Conservation (phyloP, 2,113 vertebrate species). For the Ceratotherium simum region DNA sequence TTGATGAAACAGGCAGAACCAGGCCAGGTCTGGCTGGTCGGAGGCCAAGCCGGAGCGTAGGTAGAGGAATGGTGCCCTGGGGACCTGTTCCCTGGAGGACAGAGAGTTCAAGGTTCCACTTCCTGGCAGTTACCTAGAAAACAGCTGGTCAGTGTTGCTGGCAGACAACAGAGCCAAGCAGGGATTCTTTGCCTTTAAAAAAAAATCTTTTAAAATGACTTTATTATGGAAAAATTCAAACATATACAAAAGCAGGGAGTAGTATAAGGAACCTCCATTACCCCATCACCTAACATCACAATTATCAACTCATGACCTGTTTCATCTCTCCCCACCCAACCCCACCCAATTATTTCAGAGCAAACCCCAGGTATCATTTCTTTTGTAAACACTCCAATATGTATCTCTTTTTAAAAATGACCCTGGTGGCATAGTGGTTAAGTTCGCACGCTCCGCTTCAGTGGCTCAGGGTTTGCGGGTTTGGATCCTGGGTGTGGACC, state of each 20-base stretch:
- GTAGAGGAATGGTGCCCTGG: background rate
- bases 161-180: background rate
- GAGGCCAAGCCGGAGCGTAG: background rate
- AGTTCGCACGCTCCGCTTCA: too few species aligned
- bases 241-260: background rate
- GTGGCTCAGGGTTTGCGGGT: too few species aligned
- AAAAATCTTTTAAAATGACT: background rate
- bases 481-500: too few species aligned
- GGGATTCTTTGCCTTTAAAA: background rate
- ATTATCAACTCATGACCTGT: background rate
- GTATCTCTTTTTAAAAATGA: background rate
- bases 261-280: background rate
- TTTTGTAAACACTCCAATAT: background rate
- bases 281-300: background rate
- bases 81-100: background rate
- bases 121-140: background rate
- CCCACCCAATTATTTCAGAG: background rate
- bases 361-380: background rate
- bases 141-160: background rate
- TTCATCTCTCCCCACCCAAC: background rate
- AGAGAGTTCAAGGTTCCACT: background rate
- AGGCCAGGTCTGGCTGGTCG: accelerated
- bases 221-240: background rate
- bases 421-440: too few species aligned
- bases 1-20: background rate